A percentile compares a stretch with the other conserved stretches of the same genome.
Evolutionary conservation across 2,113 vertebrate genomes (phyloP).

Genomic region (Chloebia gouldiae): DNA sequence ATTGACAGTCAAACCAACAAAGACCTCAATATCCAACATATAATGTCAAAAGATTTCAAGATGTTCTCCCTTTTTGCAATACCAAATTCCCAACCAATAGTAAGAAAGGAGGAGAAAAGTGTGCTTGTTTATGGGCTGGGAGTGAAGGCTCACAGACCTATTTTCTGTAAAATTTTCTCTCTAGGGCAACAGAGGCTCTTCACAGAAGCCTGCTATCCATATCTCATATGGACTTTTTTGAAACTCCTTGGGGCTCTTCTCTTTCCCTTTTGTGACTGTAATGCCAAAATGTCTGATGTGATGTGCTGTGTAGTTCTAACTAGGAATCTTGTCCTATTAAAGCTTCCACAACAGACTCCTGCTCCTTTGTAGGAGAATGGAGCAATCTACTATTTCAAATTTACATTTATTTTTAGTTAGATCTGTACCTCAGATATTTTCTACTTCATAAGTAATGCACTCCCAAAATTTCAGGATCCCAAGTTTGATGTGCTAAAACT

Average conservation of each 20-base stretch:
- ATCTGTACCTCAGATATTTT: background rate
- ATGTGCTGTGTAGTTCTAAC: background rate
- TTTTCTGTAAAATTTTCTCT: background rate
- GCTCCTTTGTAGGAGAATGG: background rate
- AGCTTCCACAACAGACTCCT: background rate
- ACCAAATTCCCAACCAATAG: background rate
- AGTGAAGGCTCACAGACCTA: background rate
- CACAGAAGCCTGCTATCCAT: background rate
- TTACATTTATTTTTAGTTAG: background rate
- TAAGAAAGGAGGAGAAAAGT: background rate
- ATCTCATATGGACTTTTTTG: background rate
- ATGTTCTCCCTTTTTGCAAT: background rate
- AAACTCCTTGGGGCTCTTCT: background rate
- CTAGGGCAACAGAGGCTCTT: background rate
- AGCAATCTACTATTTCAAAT: background rate
- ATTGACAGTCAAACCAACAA: background rate
- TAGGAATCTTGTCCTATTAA: background rate
- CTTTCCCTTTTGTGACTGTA: background rate
- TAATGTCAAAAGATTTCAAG: background rate
- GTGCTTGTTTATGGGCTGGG: background rate
- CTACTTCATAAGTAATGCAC: background rate
- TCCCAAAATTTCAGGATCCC: background rate
- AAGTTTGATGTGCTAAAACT: background rate
- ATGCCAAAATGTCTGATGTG: background rate
- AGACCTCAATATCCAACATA: background rate